These are phyloP conservation scores for Sylvilagus bachmani DNA, from an alignment of 2,113 vertebrate genomes.

Conservation along the genomic window DNA sequence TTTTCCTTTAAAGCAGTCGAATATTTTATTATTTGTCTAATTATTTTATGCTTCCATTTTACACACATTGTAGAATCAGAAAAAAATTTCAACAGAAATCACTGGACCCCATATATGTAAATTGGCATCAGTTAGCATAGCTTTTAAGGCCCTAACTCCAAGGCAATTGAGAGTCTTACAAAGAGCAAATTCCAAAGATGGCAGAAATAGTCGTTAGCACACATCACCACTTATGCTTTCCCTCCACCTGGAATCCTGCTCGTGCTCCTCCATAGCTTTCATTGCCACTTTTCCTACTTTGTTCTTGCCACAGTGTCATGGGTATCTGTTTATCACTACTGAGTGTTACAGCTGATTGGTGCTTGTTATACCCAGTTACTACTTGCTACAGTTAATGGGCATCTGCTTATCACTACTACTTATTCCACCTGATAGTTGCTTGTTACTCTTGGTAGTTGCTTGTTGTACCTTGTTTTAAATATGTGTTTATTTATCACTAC, in stretches of 20 bases:
- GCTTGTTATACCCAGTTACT: too few species aligned
- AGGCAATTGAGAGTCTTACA: slow-evolving; percentile 23
- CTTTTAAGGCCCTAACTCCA: background rate
- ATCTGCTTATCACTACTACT: background rate
- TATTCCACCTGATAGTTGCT: too few species aligned
- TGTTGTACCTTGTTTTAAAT: too few species aligned
- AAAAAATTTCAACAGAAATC: slow-evolving; percentile 5
- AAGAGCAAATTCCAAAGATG: slow-evolving; percentile 41
- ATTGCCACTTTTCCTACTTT: background rate
- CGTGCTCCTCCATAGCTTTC: background rate
- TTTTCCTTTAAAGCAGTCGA: slow-evolving; percentile 47
- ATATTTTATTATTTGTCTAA: slow-evolving; percentile 25
- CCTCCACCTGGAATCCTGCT: background rate
- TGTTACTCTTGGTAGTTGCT: too few species aligned
- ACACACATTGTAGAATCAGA: slow-evolving; percentile 1
- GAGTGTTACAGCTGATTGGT: too few species aligned
- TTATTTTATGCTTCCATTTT: slow-evolving; percentile 13
- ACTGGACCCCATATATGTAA: background rate
- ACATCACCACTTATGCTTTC: background rate
- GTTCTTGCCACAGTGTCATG: background rate
- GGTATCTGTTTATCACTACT: background rate
- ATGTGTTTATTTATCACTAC: too few species aligned
- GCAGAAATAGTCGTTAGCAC: background rate
- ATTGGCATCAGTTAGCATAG: background rate
- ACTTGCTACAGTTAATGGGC: background rate